These are phyloP conservation scores for Myiagra hebetior DNA, from an alignment of 2,113 vertebrate species.

Conservation along the genomic window DNA sequence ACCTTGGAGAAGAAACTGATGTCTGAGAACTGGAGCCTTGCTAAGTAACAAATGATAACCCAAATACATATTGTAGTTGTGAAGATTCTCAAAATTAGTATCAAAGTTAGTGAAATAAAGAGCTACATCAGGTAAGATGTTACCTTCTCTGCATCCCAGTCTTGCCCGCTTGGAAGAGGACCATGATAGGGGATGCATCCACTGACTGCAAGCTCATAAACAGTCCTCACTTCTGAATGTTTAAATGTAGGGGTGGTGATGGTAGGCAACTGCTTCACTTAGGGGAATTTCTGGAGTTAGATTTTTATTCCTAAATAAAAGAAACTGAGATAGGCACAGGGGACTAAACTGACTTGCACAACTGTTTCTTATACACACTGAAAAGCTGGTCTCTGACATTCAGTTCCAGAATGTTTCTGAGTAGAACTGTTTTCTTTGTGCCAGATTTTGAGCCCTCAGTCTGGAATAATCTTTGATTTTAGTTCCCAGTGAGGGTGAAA, in stretches of 20 bases:
- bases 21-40: not conserved
- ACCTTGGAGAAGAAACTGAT: not conserved
- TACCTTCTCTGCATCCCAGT: not conserved
- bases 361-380: not conserved
- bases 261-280: not conserved
- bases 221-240: not conserved
- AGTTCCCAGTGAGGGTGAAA: not conserved
- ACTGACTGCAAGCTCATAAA: not conserved
- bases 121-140: not conserved
- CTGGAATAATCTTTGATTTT: not conserved
- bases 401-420: not conserved
- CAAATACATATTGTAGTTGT: not conserved
- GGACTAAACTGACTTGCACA: not conserved
- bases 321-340: not conserved
- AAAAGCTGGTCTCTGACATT: not conserved
- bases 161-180: not conserved
- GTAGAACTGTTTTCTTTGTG: not conserved
- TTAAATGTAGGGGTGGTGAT: not conserved
- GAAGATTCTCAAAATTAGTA: not conserved
- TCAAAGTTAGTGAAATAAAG: not conserved
- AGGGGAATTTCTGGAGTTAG: not conserved
- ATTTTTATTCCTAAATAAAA: not conserved
- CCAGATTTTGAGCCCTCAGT: not conserved
- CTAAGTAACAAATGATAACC: not conserved
- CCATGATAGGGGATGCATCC: accelerated